Base-by-base conservation (phyloP, 92 coral and sea anemone genomes). In the Pocillopora meandrina region DNA sequence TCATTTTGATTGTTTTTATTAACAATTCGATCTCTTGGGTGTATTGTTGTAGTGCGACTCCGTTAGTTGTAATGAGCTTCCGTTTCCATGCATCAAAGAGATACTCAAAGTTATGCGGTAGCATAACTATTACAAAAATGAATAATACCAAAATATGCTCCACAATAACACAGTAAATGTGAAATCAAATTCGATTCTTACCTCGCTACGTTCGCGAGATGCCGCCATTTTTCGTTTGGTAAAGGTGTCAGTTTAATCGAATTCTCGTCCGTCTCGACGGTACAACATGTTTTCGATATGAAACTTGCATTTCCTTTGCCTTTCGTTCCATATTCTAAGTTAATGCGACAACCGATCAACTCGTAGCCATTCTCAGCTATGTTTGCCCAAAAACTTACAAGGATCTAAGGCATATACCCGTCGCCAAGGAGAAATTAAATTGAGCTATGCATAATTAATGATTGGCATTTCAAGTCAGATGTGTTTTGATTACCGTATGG, bases 381-480 rank as follows among this genome's bases (percentile, higher is more conserved):
- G 86, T 87, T 87, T 87, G 81, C 86, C 83, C 61, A 78, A 82
- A 34, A 73, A 87, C 79, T 63, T 83, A 74, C 81, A 72, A 3
- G 67, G 90, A 83, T 86, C 89, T 79, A 17, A 35, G 55, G 81
- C 82, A 80, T 83, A 74, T 88, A 19, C 75, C 81, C 90, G 95
- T 93, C 85, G 61, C 94, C 94, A 76, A 78, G 94, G 90, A 60
- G 87, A 90, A 87, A 52, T 59, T 52, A 72, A 56, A 83, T 71
- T 60, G 77, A 19, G 61, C 79, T 17, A 61, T 94, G 87, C 75
- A 94, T 94, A 71, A 92, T 94, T 94, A 87, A 94, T 94, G 90
- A 92, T 85, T 94, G 92, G 85, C 95, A 87, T 76, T 76, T 81
- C 74, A 74, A 81, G 65, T 55, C 20, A 62, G 60, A 64, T 47